Conservation (phyloP, 2,888 invertebrate genomes). For the Mesorhabditis spiculigera region DNA sequence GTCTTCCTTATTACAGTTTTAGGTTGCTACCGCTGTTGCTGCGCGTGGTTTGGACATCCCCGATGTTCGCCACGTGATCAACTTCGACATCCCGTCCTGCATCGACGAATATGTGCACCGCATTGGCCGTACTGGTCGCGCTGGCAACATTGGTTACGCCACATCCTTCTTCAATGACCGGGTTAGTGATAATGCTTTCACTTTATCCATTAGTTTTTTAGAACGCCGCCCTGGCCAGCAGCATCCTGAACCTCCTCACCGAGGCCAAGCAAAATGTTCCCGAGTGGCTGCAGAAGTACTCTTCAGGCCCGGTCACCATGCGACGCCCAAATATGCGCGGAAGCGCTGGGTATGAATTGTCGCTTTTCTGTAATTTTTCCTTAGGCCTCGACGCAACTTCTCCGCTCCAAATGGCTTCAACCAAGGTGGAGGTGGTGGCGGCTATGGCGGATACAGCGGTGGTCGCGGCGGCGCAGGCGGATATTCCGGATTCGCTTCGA, state of each 20-base stretch:
- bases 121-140: conserved; percentile 42
- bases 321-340: background rate
- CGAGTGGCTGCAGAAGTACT: conserved; percentile 32
- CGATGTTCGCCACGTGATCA: conserved; percentile 68
- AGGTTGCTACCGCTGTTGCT: conserved; percentile 19
- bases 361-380: background rate
- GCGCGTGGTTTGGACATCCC: conserved; percentile 44
- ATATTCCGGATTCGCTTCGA: background rate
- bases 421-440: background rate
- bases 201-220: conserved; percentile 12
- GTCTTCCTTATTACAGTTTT: background rate
- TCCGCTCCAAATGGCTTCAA: background rate
- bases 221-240: conserved; percentile 35
- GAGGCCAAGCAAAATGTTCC: conserved; percentile 40
- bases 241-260: conserved; percentile 23
- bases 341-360: background rate
- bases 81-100: conserved; percentile 64
- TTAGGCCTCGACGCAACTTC: background rate
- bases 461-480: background rate
- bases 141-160: conserved; percentile 39
- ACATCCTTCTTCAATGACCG: conserved; percentile 45
- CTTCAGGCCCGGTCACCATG: conserved; percentile 19
- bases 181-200: conserved; percentile 10
- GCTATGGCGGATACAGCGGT: background rate
- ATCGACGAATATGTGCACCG: conserved; percentile 44